Base-by-base conservation (phyloP, 2,797 vertebrate genomes). In the Sebastes melanostomus region DNA sequence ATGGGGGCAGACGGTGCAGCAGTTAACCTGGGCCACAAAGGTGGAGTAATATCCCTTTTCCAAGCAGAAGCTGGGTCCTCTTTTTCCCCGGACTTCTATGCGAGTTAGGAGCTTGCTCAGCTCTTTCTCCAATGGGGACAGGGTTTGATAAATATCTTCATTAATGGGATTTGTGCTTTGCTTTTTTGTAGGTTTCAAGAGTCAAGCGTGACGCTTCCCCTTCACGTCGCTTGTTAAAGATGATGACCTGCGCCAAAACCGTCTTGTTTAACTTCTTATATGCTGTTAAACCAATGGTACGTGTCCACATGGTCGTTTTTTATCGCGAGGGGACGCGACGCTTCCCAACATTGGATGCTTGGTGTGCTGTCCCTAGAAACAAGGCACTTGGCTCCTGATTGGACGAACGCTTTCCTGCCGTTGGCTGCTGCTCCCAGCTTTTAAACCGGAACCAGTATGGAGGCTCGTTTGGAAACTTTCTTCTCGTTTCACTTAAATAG, bases 171-270 rank as follows among this genome's bases (percentile, higher is more conserved):
- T 54, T 61, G 4, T 36, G 29, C 32, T 36, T 56, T 34, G 34
- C 67, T 30, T 10, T 72, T 14, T 55, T 36, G n/a, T 84, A 78
- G 4, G 25, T 70, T 0, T 78, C 36, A n/a, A 78, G 36, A 34
- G 55, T 58, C 38, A 82, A 66, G 16, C 25, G n/a, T 36, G 75
- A 77, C 4, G 79, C 75, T 22, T 79, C 72, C 16, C 68, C 72
- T 55, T 84, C 63, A 59, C 46, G 29, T 1, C 70, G 27, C 30
- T 74, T 80, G 54, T 85, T 85, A 4, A 81, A 81, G 4, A 84
- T 11, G 4, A 85, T 82, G 36, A 85, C 12, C 6, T 85, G 62
- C 5, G 58, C 62, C 13, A 76, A 65, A 68, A 76, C 50, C 0
- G 9, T 42, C n/a, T 81, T 14, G 22, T 60, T 72, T 3, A 66